A percentile compares a stretch with the other conserved stretches of the same genome.
Conservation (phyloP, 37 sponge, comb jelly and placozoan genomes). For the Beroe forskalii region DNA sequence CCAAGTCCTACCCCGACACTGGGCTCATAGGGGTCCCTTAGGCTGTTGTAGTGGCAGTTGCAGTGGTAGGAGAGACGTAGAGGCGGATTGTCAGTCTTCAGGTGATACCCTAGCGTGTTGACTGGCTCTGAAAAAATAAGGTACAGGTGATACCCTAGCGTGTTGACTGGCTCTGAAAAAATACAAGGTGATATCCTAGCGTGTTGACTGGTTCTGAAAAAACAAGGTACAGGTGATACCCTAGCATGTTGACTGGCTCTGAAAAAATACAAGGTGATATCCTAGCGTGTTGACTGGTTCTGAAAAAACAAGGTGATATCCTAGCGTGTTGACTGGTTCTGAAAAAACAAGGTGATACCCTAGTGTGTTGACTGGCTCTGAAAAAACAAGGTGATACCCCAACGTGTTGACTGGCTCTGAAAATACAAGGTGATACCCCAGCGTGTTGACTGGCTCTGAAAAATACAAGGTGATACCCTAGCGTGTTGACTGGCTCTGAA, state of each 20-base stretch:
- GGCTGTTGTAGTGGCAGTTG: slow-evolving; percentile 89
- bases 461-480: slow-evolving; percentile 84
- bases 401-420: slow-evolving; percentile 89
- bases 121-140: slow-evolving; percentile 88
- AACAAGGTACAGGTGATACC: no score
- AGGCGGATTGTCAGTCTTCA: slow-evolving; percentile 94
- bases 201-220: no score
- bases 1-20: slow-evolving; percentile 95
- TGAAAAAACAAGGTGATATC: slow-evolving; percentile 84
- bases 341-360: slow-evolving; percentile 77
- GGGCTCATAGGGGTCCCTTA: slow-evolving; percentile 86
- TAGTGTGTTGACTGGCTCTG: slow-evolving; percentile 92
- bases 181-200: slow-evolving; percentile 84
- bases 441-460: slow-evolving; percentile 90
- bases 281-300: no score
- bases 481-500: slow-evolving; percentile 90
- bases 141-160: slow-evolving; percentile 84
- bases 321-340: slow-evolving; percentile 93
- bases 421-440: slow-evolving; percentile 86
- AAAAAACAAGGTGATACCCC: slow-evolving; percentile 77
- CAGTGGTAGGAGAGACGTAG: slow-evolving; percentile 90
- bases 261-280: no score
- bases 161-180: slow-evolving; percentile 89
- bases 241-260: no score
- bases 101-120: slow-evolving; percentile 86